Percentiles rank a stretch among this genome's conserved stretches.
Conservation (phyloP, 2,888 invertebrate genomes). For the Luffia ferchaultella region DNA sequence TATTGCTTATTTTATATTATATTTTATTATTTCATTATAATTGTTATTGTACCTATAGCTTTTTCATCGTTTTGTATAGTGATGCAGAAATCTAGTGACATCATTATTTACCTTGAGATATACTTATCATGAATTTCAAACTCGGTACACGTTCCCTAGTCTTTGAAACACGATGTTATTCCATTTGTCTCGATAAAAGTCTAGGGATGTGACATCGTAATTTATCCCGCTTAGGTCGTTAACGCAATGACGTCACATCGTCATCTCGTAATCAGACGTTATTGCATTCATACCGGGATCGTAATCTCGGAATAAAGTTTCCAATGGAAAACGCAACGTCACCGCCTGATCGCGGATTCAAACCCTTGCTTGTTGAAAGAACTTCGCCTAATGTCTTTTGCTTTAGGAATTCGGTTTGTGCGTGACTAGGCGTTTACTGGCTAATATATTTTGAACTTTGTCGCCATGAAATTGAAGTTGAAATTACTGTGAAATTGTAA, state of each 20-base stretch:
- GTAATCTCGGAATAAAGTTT: constrained; percentile 65
- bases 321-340: constrained; percentile 62
- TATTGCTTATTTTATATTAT: too few species aligned
- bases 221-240: not conserved
- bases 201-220: too few species aligned
- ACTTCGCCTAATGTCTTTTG: constrained; percentile 4
- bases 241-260: not conserved
- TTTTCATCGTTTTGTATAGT: too few species aligned
- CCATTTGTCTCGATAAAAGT: too few species aligned
- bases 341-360: constrained; percentile 21
- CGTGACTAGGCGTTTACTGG: not conserved
- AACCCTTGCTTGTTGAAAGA: not conserved
- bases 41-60: too few species aligned
- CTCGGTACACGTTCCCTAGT: too few species aligned
- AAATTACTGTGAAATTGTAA: not conserved
- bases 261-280: constrained; percentile 19
- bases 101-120: too few species aligned
- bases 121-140: too few species aligned
- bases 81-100: too few species aligned
- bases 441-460: not conserved
- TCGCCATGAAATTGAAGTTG: not conserved
- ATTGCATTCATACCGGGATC: constrained; percentile 63
- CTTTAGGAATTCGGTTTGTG: constrained; percentile 4
- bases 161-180: too few species aligned
- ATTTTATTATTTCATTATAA: too few species aligned